phyloP scores from a whole-genome alignment of 2,113 vertebrate genomes.

The Perognathus longimembris region DNA sequence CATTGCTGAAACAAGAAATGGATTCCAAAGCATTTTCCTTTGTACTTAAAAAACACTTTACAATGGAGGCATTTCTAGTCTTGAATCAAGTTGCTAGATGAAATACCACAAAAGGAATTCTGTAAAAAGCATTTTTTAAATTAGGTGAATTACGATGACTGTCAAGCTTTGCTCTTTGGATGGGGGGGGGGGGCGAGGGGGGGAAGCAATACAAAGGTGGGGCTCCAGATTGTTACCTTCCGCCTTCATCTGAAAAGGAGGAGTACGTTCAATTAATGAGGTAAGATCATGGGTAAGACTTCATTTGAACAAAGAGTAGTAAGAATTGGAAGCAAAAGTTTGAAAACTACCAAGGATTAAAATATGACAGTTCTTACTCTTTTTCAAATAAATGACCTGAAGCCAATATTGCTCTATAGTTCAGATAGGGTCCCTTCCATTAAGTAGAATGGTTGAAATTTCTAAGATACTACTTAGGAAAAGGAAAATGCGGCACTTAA shows the following conservation, averaged over 20 bases:
- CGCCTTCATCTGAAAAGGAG: background rate
- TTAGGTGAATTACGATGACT: slow-evolving; percentile 1
- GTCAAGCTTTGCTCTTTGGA: slow-evolving; percentile 2
- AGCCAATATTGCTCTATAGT: background rate
- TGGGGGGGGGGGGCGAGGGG: background rate
- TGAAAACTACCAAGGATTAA: slow-evolving; percentile 64
- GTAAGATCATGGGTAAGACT: background rate
- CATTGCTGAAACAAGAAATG: slow-evolving; percentile 72
- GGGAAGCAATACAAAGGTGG: background rate
- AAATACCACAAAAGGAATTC: slow-evolving; percentile 14
- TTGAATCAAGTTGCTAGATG: slow-evolving; percentile 23
- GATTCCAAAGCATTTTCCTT: slow-evolving; percentile 65
- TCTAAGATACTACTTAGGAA: slow-evolving; percentile 19
- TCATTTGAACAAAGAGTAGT: slow-evolving; percentile 24
- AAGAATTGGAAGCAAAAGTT: slow-evolving; percentile 58
- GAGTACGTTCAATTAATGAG: background rate
- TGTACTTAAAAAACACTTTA: slow-evolving; percentile 68
- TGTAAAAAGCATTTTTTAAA: slow-evolving; percentile 1
- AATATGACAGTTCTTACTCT: slow-evolving; percentile 39
- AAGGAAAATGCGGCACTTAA: slow-evolving; percentile 23
- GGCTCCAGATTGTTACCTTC: background rate
- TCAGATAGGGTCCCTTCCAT: background rate
- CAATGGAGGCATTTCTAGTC: slow-evolving; percentile 34
- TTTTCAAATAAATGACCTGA: slow-evolving; percentile 48
- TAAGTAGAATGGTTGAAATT: background rate